Base-by-base conservation (phyloP, 64 coral and sea anemone genomes). In the Catalaphyllia jardinei region DNA sequence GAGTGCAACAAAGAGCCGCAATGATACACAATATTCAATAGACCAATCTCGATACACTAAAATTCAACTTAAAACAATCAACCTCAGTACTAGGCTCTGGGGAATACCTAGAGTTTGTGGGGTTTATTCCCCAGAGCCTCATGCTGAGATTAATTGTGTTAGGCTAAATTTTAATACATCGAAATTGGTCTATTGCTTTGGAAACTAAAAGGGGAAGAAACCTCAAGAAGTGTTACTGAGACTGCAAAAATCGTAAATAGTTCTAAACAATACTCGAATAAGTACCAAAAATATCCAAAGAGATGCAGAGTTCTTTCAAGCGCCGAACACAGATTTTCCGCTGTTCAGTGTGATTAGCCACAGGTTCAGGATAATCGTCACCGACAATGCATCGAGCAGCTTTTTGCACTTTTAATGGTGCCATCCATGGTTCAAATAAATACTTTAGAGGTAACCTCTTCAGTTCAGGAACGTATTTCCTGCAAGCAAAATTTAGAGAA, bases 391-490 rank as follows among this genome's bases (percentile, higher is more conserved):
- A 94, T 51, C 88, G 88, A 10, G 93, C 93, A 19, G 54, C 83
- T 0, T 87, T 73, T 67, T 94, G 93, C 0, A 94, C 89, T 54
- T 76, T 65, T 0, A 91, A 14, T 0, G 93, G 93, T 11, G 93
- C 93, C 62, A 87, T 94, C 93, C 93, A 94, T 42, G 93, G 93
- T 51, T 94, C 93, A 54, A 79, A 94, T 31, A 91, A 72, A 39
- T 91, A 94, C 14, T 90, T 62, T 24, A 79, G 51, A n/a, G 93
- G 93, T 35, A 94, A 76, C 27, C 77, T 75, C 22, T 86, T 83
- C 0, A 94, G 60, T 42, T 91, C 88, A 24, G 93, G 89, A 39
- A 94, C 83, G 76, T 94, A 91, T 77, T 85, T 87, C 83, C 93
- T 94, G 28, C 16, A 75, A 84, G 31, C 28, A 49, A 49, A n/a